Evolutionary conservation across 2,113 vertebrate species (phyloP).

Genomic region (Morone chrysops): DNA sequence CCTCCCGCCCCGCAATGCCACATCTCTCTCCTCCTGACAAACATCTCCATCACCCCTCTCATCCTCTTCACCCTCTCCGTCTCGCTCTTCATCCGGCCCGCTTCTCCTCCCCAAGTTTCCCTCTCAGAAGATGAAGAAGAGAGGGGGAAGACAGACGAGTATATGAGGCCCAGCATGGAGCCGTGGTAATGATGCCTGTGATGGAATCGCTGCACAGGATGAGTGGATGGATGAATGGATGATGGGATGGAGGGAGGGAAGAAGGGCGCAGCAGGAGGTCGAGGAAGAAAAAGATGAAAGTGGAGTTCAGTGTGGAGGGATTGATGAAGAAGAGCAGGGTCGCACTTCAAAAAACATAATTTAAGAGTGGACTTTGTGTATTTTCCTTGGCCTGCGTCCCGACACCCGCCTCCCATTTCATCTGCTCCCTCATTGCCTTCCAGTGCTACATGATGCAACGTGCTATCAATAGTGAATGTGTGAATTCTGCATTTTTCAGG

Average conservation of each 20-base stretch:
- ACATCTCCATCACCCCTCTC: slow-evolving; percentile 30
- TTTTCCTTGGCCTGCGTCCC: background rate
- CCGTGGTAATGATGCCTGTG: slow-evolving; percentile 45
- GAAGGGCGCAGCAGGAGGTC: slow-evolving; percentile 36
- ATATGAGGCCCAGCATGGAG: slow-evolving; percentile 45
- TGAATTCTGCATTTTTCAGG: slow-evolving; percentile 35
- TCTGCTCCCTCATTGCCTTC: slow-evolving; percentile 4
- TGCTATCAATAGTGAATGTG: slow-evolving; percentile 48
- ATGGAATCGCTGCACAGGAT: background rate
- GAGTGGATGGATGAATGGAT: slow-evolving; percentile 6
- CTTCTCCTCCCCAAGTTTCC: background rate
- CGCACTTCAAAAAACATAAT: slow-evolving; percentile 38
- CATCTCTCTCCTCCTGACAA: slow-evolving; percentile 11
- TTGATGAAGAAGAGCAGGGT: slow-evolving; percentile 16
- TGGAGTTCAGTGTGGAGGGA: slow-evolving; percentile 2
- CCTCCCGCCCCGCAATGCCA: background rate
- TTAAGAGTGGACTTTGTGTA: slow-evolving; percentile 16
- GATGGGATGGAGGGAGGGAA: background rate
- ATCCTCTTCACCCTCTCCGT: background rate
- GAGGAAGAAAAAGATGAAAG: slow-evolving; percentile 43
- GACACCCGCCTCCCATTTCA: slow-evolving; percentile 2
- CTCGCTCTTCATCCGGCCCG: background rate
- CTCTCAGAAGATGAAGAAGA: background rate
- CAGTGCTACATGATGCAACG: slow-evolving; percentile 50
- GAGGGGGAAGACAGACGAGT: background rate